Conservation (phyloP, 2,888 invertebrate genomes). For the Molanna angustata region DNA sequence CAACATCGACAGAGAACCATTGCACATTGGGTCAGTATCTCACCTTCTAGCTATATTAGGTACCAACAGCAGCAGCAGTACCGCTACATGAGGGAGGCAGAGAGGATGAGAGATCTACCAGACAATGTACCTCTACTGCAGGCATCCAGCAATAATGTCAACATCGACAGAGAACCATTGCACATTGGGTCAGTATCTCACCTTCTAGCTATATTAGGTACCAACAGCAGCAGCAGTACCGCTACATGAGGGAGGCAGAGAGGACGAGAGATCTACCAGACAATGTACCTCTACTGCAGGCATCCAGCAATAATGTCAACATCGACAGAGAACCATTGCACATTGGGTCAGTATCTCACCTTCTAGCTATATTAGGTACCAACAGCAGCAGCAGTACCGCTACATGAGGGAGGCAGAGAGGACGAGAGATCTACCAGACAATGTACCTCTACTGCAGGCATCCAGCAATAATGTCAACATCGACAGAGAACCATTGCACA, state of each 20-base stretch:
- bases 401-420: conserved; percentile 57
- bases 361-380: no score
- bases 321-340: conserved; percentile 53
- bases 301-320: conserved; percentile 51
- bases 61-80: conserved; percentile 55
- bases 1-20: conserved; percentile 52
- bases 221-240: conserved; percentile 55
- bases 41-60: no score
- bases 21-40: conserved; percentile 47
- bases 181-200: conserved; percentile 45
- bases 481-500: conserved; percentile 52
- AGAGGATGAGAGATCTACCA: conserved; percentile 42
- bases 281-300: conserved; percentile 51
- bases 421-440: conserved; percentile 50
- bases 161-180: conserved; percentile 51
- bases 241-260: conserved; percentile 56
- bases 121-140: conserved; percentile 52
- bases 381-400: conserved; percentile 55
- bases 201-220: no score
- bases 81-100: conserved; percentile 40
- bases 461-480: conserved; percentile 52
- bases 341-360: conserved; percentile 42
- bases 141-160: conserved; percentile 51
- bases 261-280: conserved; percentile 52
- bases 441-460: conserved; percentile 52